phyloP scores from a whole-genome alignment of 2,888 invertebrate genomes.

The Lydus trimaculatus region DNA sequence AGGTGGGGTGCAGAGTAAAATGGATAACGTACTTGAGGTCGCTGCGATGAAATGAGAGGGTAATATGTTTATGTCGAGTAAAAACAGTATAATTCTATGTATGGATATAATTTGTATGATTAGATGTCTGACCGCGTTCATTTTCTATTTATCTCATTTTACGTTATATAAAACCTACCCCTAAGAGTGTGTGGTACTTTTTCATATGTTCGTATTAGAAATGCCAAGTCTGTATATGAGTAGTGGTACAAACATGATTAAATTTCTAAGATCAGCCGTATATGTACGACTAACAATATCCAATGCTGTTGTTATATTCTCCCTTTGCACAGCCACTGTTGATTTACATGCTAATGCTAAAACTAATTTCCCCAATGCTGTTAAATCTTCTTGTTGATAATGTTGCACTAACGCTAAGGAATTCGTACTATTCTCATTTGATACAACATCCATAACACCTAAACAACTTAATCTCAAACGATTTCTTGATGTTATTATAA shows the following conservation, averaged over 20 bases:
- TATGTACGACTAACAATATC: conserved; percentile 90
- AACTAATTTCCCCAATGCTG: conserved; percentile 88
- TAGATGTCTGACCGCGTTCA: too few relatives aligned
- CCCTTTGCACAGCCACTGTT: conserved; percentile 83
- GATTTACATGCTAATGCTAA: conserved; percentile 94
- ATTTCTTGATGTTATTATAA: conserved; percentile 66
- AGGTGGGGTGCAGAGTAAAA: too few relatives aligned
- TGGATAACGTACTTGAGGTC: too few relatives aligned
- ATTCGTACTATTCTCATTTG: conserved; percentile 74
- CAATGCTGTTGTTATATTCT: conserved; percentile 87
- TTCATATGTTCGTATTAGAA: too few relatives aligned
- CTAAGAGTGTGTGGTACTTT: too few relatives aligned
- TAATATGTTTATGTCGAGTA: too few relatives aligned
- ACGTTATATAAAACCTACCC: too few relatives aligned
- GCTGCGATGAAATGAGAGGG: too few relatives aligned
- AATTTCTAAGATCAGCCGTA: conserved; percentile 92
- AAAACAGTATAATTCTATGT: too few relatives aligned
- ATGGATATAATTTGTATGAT: too few relatives aligned
- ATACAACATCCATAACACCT: conserved; percentile 82
- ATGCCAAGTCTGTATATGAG: too few relatives aligned
- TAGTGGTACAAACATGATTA: conserved; percentile 82
- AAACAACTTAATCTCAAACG: conserved; percentile 82
- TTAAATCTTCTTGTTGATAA: conserved; percentile 89
- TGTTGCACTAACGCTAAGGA: conserved; percentile 72
- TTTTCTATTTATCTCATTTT: too few relatives aligned